Evolutionary conservation across 2,113 vertebrate species (phyloP), one percentile per base, ranked within the genome.

Genomic region (Odontophorus gujanensis): DNA sequence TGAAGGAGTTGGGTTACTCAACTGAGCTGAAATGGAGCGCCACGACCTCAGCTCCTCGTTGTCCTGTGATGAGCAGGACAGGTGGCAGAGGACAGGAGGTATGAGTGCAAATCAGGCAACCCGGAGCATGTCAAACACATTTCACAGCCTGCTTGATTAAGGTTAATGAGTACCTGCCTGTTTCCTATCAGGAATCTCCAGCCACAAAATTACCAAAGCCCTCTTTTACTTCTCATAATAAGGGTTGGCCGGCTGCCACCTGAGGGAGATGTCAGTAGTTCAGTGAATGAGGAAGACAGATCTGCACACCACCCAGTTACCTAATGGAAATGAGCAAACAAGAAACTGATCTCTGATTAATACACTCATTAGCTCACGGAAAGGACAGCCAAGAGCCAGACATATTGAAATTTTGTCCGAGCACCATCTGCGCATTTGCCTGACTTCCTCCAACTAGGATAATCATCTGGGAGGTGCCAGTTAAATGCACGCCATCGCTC

Each of bases 1-100:
- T 73, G n/a, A 19, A 90, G 96, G 96, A 86, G 45, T 88, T 95
- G 84, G 63, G 86, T 97, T 97, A 94, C 96, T 34, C 28, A 0
- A 13, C 94, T 80, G 94, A 83, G 42, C 47, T 83, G 68, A 63
- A 72, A 89, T 4, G 2, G 67, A 93, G 94, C 89, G 43, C 66
- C 50, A 43, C 34, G 4, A 89, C 59, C 85, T 71, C 76, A 36
- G 87, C 76, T 68, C 50, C 76, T 13, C 30, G 2, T 0, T 9
- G 40, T 16, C 45, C 34, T 15, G 1, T 76, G 96, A 92, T 12
- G 65, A 76, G 32, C 2, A 0, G 9, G 79, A 38, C 87, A 88
- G 81, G 88, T 93, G 92, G 82, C 4, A 30, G 40, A 51, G 71
- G 88, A 74, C 5, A 0, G 68, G 51, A 69, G 80, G 58, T 8